Conservation (phyloP, 2,113 vertebrate genomes). For the Perccottus glenii region DNA sequence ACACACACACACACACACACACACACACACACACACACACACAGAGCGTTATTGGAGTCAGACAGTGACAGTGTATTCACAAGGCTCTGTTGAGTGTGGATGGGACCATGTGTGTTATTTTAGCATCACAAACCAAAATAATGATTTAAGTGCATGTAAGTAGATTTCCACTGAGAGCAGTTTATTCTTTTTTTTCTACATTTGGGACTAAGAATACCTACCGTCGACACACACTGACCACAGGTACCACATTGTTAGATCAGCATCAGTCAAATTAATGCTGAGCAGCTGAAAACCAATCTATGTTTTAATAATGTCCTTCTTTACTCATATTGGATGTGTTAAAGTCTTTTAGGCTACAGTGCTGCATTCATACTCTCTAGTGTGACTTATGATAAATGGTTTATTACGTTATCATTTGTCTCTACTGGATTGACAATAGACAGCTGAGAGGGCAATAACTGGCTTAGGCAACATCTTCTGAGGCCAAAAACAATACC, state of each 20-base stretch:
- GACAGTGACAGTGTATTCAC: constrained; percentile 21
- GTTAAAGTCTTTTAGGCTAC: too few relatives aligned
- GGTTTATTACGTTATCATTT: too few relatives aligned
- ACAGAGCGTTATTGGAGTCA: constrained; percentile 11
- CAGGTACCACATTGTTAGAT: constrained; percentile 49
- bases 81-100: constrained; percentile 11
- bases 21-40: constrained; percentile 1
- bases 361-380: too few relatives aligned
- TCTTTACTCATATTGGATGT: background rate
- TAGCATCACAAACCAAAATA: constrained; percentile 44
- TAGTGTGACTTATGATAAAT: too few relatives aligned
- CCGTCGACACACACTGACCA: constrained; percentile 18
- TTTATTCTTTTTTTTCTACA: constrained; percentile 7
- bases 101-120: constrained; percentile 32
- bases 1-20: too few relatives aligned
- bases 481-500: constrained; percentile 25
- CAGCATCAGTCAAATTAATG: constrained; percentile 60
- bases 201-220: constrained; percentile 12
- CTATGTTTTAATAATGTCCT: constrained; percentile 26
- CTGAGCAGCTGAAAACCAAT: constrained; percentile 60
- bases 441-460: constrained; percentile 36
- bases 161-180: constrained; percentile 44
- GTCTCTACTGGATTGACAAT: too few relatives aligned
- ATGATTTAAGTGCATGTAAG: constrained; percentile 55
- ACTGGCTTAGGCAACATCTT: constrained; percentile 6